phyloP scores from a whole-genome alignment of 2,113 vertebrate species.

The Chinchilla lanigera region DNA sequence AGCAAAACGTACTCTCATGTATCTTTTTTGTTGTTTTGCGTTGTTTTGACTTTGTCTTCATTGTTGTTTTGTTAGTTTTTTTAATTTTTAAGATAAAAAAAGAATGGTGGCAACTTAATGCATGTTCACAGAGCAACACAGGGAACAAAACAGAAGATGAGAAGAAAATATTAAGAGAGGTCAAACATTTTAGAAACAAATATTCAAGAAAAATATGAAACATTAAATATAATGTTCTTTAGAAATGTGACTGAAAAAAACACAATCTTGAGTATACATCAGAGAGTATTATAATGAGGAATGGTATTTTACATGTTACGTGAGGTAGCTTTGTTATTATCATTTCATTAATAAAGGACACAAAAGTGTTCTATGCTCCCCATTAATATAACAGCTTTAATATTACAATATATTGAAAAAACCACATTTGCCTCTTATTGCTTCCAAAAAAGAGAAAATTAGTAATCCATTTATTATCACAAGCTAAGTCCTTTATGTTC shows the following conservation, averaged over 20 bases:
- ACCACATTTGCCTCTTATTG: background rate
- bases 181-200: background rate
- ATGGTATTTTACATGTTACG: background rate
- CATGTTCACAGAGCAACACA: background rate
- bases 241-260: background rate
- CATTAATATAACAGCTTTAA: conserved; percentile 41
- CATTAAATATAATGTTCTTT: background rate
- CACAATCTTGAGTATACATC: background rate
- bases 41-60: too few species aligned
- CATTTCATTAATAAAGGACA: conserved; percentile 2
- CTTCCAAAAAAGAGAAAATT: conserved; percentile 32
- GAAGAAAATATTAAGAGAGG: background rate
- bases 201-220: background rate
- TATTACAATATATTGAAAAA: background rate
- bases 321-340: conserved; percentile 1
- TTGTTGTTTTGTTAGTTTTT: too few species aligned
- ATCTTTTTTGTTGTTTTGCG: too few species aligned
- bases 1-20: background rate
- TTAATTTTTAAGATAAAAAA: too few species aligned
- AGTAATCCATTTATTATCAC: conserved; percentile 40
- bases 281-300: background rate
- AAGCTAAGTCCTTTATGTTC: conserved; percentile 32
- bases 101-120: background rate
- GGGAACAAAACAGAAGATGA: background rate
- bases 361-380: background rate